These are phyloP conservation scores for Vicugna pacos DNA, from an alignment of 2,113 vertebrate genomes.

Conservation along the genomic window DNA sequence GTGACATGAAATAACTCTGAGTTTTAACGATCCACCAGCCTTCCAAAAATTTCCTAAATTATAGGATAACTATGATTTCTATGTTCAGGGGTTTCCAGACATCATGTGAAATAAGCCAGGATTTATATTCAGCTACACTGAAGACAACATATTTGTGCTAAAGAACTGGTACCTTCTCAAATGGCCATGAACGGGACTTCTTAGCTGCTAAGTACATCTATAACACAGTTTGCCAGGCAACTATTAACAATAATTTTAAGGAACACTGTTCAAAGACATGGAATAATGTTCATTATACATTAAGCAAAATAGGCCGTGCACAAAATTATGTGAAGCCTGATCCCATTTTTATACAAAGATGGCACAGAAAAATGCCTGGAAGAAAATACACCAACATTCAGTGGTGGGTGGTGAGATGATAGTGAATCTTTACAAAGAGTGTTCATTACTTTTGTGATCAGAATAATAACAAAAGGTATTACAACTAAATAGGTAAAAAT, in stretches of 20 bases:
- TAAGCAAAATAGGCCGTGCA: not conserved
- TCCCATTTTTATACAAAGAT: not conserved
- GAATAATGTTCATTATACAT: not conserved
- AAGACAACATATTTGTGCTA: not conserved
- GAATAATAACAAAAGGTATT: not conserved
- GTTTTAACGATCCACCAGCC: not conserved
- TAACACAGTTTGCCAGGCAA: not conserved
- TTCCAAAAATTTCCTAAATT: conserved; percentile 39
- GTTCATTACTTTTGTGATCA: not conserved
- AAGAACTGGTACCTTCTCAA: not conserved
- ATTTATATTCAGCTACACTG: not conserved
- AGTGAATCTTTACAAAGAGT: not conserved
- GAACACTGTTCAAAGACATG: not conserved
- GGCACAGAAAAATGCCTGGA: conserved; percentile 2
- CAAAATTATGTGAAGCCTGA: not conserved
- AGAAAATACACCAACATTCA: not conserved
- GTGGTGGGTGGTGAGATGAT: not conserved
- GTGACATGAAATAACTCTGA: not conserved
- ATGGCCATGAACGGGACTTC: not conserved
- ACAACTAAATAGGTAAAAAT: not conserved
- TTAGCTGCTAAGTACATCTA: not conserved
- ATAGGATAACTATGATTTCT: not conserved
- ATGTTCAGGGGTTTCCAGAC: not conserved
- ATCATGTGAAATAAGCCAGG: not conserved
- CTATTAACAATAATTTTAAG: conserved; percentile 3